Conservation (phyloP, 2,888 invertebrate genomes). For the Acleris sparsana region DNA sequence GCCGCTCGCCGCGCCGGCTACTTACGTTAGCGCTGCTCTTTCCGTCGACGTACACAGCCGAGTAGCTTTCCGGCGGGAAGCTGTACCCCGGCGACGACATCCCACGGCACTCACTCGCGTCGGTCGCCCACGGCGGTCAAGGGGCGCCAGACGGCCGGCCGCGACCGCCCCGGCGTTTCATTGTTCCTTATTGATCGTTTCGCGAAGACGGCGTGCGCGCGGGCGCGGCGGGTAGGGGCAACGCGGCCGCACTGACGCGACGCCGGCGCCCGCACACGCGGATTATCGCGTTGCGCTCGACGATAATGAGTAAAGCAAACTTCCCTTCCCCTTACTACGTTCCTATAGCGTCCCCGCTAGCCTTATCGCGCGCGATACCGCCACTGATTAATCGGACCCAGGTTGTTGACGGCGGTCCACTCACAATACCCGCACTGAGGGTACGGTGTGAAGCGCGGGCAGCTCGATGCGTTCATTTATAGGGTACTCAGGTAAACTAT, state of each 20-base stretch:
- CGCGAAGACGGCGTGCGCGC: slow-evolving; percentile 43
- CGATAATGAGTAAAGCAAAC: slow-evolving; percentile 74
- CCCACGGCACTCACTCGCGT: slow-evolving; percentile 47
- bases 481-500: slow-evolving; percentile 27
- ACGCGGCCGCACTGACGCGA: slow-evolving; percentile 53
- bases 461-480: slow-evolving; percentile 28
- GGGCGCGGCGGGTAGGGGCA: slow-evolving; percentile 45
- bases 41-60: slow-evolving; percentile 68
- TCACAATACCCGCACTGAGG: slow-evolving; percentile 23
- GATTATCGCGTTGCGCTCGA: slow-evolving; percentile 64
- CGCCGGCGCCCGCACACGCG: slow-evolving; percentile 51
- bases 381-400: slow-evolving; percentile 11
- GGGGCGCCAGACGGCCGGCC: slow-evolving; percentile 46
- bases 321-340: slow-evolving; percentile 63
- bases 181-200: slow-evolving; percentile 64
- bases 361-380: slow-evolving; percentile 59
- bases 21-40: slow-evolving; percentile 68
- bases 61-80: slow-evolving; percentile 77
- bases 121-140: slow-evolving; percentile 42
- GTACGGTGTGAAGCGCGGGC: slow-evolving; percentile 8
- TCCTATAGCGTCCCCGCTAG: slow-evolving; percentile 59
- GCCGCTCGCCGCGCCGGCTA: slow-evolving; percentile 54
- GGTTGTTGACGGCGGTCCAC: slow-evolving; percentile 9
- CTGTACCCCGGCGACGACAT: slow-evolving; percentile 67
- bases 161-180: slow-evolving; percentile 53